phyloP scores from a whole-genome alignment of 1,140 invertebrate species.

The Lithobius niger region DNA sequence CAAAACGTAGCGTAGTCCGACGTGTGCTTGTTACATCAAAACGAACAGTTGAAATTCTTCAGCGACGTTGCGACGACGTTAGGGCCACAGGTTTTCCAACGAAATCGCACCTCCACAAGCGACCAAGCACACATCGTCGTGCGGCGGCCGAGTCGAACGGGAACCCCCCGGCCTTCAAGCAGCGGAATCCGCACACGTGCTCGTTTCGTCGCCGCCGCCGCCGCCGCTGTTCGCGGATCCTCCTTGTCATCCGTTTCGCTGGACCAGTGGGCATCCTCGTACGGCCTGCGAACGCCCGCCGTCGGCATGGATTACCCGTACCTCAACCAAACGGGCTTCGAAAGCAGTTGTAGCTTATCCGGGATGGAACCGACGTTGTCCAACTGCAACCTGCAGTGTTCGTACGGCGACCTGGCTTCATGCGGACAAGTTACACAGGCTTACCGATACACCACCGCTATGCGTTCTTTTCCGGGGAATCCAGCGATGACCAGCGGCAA shows the following conservation, averaged over 20 bases:
- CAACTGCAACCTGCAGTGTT: constrained; percentile 50
- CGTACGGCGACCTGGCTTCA: constrained; percentile 66
- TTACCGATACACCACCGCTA: constrained; percentile 17
- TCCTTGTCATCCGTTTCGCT: not conserved
- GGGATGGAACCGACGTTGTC: constrained; percentile 44
- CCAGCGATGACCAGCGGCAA: constrained; percentile 32
- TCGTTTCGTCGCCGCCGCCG: not conserved
- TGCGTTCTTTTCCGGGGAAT: constrained; percentile 2
- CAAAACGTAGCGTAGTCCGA: too few relatives aligned
- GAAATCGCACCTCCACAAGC: not conserved
- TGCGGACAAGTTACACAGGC: constrained; percentile 69
- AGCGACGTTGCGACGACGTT: too few relatives aligned
- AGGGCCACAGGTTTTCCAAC: too few relatives aligned
- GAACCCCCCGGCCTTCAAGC: not conserved
- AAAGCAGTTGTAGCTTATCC: constrained; percentile 44
- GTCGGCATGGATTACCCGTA: constrained; percentile 53
- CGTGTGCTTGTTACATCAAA: too few relatives aligned
- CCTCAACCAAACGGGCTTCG: constrained; percentile 52
- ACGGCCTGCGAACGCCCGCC: not conserved
- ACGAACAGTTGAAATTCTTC: too few relatives aligned
- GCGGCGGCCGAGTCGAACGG: not conserved
- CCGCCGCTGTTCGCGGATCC: not conserved
- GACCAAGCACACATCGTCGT: not conserved
- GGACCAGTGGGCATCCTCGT: not conserved
- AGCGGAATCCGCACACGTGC: not conserved